phyloP scores from a whole-genome alignment of 2,888 invertebrate species.

The Nomada lathburiana region DNA sequence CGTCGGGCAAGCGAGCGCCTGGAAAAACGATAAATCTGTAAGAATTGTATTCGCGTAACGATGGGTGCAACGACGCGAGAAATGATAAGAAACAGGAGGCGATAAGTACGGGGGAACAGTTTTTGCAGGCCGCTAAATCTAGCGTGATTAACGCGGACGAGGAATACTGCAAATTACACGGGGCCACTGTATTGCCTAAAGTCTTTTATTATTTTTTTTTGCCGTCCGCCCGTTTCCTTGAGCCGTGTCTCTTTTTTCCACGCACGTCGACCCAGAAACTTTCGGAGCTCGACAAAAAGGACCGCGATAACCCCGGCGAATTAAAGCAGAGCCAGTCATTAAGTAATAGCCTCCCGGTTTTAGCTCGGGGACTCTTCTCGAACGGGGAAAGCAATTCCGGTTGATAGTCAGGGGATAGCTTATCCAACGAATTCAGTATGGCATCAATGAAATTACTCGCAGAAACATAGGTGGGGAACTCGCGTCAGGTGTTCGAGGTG shows the following conservation, averaged over 20 bases:
- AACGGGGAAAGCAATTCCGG: constrained; percentile 12
- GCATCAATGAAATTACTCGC: constrained; percentile 47
- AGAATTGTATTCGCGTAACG: constrained; percentile 48
- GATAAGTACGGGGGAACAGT: constrained; percentile 44
- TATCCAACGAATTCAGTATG: constrained; percentile 11
- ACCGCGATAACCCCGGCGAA: constrained; percentile 46
- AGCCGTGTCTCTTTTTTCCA: constrained; percentile 35
- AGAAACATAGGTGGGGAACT: not conserved
- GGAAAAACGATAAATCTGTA: constrained; percentile 21
- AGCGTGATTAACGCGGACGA: constrained; percentile 48
- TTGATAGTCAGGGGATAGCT: constrained; percentile 6
- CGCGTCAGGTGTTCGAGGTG: too few relatives aligned
- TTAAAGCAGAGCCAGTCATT: constrained; percentile 47
- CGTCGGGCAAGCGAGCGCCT: not conserved
- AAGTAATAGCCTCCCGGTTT: constrained; percentile 51
- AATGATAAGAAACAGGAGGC: constrained; percentile 49
- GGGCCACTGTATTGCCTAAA: constrained; percentile 40
- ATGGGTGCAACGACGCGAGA: constrained; percentile 50
- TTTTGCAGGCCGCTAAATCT: constrained; percentile 50
- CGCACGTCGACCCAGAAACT: constrained; percentile 52
- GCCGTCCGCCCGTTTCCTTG: not conserved
- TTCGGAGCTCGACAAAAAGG: constrained; percentile 40
- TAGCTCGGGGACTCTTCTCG: constrained; percentile 8
- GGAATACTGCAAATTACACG: constrained; percentile 49
- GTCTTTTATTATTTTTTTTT: constrained; percentile 38